Evolutionary conservation across 2,888 invertebrate species (phyloP).

Genomic region (Hipparchia semele): DNA sequence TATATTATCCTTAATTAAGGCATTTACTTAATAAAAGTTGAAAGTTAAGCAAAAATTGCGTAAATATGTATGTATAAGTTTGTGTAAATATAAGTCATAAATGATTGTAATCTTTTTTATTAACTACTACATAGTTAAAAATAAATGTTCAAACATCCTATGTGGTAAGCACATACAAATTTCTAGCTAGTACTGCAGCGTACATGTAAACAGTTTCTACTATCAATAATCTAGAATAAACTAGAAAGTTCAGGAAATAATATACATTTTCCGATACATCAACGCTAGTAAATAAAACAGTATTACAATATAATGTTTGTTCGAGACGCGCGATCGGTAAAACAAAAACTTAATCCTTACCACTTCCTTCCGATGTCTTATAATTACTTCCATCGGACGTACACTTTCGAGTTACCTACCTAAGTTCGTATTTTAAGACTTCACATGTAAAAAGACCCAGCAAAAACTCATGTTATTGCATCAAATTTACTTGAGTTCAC

Average conservation of each 20-base stretch:
- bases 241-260: constrained; percentile 62
- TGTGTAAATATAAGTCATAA: neutral
- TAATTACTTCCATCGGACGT: constrained; percentile 48
- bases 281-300: constrained; percentile 31
- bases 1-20: neutral
- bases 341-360: constrained; percentile 52
- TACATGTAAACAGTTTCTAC: neutral
- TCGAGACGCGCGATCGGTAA: constrained; percentile 65
- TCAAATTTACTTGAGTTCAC: neutral
- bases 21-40: neutral
- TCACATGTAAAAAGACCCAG: constrained; percentile 19
- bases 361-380: constrained; percentile 82
- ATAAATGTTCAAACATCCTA: too few relatives aligned
- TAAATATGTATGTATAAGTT: neutral
- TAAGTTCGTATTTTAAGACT: constrained; percentile 22
- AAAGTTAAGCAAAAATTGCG: neutral
- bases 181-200: too few relatives aligned
- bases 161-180: too few relatives aligned
- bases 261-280: constrained; percentile 52
- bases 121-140: too few relatives aligned
- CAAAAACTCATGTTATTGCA: neutral
- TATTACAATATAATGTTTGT: constrained; percentile 69
- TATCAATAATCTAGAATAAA: neutral
- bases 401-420: constrained; percentile 33
- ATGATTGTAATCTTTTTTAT: neutral